Base-by-base conservation (phyloP, 2,888 invertebrate genomes). In the Chloroclystis v-ata region DNA sequence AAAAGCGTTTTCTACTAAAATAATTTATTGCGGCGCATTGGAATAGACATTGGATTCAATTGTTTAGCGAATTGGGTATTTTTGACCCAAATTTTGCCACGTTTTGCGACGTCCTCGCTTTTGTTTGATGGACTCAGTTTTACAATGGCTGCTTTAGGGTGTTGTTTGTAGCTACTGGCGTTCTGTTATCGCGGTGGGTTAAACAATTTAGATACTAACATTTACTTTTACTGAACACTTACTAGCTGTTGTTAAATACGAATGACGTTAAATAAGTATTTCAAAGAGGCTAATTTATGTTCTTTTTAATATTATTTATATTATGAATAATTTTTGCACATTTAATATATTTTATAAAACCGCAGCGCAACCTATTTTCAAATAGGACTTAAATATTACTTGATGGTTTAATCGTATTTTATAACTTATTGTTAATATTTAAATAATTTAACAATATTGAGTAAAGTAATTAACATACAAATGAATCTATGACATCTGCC, bases 11-110 rank as follows among this genome's bases (percentile, higher is more conserved):
- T 72, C 65, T 69, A 62, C 60, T 59, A 66, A 71, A 76, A 69
- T 78, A 78, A 80, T 81, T 82, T 83, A 82, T 81, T 72, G 66
- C 67, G 51, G 64, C 58, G 60, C 65, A 62, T 54, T 52, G 59
- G 70, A 63, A 65, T 63, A 57, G 47, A 56, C 55, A 33, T 33
- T 33, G 14, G 32, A 16, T 2, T n/a, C 32, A 57, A 73, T 75
- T 78, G 77, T 78, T 69, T 74, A 52, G 65, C 48, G 47, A 51
- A 54, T 49, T 47, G 54, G 58, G 55, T 49, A 57, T 60, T 62
- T n/a, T 59, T 53, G 64, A 61, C 61, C 48, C 64, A 58, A 57
- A 63, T 64, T 35, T 69, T 54, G 70, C 63, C 59, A 64, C 59
- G 60, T 69, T 74, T 74, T 66, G 70, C 65, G 56, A 67, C 43